Evolutionary conservation across 2,888 invertebrate genomes (phyloP).

Genomic region (Candidula unifasciata): DNA sequence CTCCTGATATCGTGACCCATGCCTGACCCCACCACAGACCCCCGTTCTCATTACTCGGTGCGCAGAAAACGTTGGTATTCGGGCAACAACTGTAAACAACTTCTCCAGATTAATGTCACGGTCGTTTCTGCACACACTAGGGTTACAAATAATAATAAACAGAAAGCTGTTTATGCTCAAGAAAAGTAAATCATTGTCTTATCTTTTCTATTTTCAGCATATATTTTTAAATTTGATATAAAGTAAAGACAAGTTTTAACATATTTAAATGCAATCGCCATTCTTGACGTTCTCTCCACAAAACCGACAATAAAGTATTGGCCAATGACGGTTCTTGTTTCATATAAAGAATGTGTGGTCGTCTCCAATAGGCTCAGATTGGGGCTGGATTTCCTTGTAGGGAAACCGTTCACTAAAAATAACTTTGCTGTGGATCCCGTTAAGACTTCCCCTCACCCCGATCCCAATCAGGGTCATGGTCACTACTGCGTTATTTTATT

Average conservation of each 20-base stretch:
- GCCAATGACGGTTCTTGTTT: slow-evolving; percentile 27
- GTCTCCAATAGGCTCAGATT: slow-evolving; percentile 35
- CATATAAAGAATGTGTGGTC: neutral
- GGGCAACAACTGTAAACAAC: too few species aligned
- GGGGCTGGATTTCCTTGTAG: slow-evolving; percentile 36
- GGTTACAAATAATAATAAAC: too few species aligned
- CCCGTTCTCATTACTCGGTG: slow-evolving; percentile 54
- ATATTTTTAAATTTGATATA: neutral
- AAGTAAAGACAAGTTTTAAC: too few species aligned
- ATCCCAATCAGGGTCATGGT: slow-evolving; percentile 21
- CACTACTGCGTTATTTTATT: neutral
- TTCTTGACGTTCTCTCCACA: too few species aligned
- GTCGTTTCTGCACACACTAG: too few species aligned
- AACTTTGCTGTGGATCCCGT: slow-evolving; percentile 50
- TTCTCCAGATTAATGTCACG: too few species aligned
- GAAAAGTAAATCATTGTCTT: neutral
- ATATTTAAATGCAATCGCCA: too few species aligned
- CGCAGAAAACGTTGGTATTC: neutral
- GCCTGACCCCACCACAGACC: slow-evolving; percentile 52
- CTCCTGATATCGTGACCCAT: slow-evolving; percentile 58
- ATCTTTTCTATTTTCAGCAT: neutral
- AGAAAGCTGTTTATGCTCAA: neutral
- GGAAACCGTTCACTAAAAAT: slow-evolving; percentile 63
- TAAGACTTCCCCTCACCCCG: slow-evolving; percentile 40
- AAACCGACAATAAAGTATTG: too few species aligned